A percentile compares a stretch with the other conserved stretches of the same genome.
These are phyloP conservation scores for Callinectes sapidus DNA, from an alignment of 2,888 invertebrate species.

Conservation along the genomic window DNA sequence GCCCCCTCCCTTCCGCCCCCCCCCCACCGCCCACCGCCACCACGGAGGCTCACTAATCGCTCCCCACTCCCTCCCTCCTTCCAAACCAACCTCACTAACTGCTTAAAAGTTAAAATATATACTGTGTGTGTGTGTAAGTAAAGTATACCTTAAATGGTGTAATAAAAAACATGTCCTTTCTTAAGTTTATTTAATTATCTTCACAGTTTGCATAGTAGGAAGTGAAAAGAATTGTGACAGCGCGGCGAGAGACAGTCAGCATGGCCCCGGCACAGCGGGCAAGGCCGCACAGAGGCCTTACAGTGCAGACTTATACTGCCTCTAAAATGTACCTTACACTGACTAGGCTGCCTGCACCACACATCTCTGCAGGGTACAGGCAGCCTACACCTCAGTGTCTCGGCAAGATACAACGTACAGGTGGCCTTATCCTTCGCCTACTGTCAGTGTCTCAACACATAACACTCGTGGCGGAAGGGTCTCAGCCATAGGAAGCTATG, in stretches of 20 bases:
- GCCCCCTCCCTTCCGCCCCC: conserved; percentile 35
- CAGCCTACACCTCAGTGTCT: not conserved
- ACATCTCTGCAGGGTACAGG: not conserved
- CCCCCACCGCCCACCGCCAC: not conserved
- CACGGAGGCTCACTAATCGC: not conserved
- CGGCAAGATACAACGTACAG: not conserved
- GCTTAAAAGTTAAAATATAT: no score
- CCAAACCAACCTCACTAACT: not conserved
- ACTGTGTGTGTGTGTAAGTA: not conserved
- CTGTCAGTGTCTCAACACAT: not conserved
- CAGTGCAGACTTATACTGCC: conserved; percentile 10
- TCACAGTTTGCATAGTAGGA: not conserved
- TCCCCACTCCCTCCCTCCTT: not conserved
- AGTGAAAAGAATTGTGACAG: not conserved
- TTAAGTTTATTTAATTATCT: not conserved
- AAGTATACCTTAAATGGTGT: not conserved
- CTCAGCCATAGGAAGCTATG: not conserved
- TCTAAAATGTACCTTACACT: not conserved
- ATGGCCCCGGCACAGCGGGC: not conserved
- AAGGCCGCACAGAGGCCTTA: conserved; percentile 13
- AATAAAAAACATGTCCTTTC: not conserved
- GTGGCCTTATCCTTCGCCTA: not conserved
- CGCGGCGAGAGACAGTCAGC: not conserved
- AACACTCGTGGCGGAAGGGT: not conserved
- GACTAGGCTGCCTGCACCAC: not conserved